phyloP scores from a whole-genome alignment of 2,797 vertebrate species.

The Ceryle rudis region DNA sequence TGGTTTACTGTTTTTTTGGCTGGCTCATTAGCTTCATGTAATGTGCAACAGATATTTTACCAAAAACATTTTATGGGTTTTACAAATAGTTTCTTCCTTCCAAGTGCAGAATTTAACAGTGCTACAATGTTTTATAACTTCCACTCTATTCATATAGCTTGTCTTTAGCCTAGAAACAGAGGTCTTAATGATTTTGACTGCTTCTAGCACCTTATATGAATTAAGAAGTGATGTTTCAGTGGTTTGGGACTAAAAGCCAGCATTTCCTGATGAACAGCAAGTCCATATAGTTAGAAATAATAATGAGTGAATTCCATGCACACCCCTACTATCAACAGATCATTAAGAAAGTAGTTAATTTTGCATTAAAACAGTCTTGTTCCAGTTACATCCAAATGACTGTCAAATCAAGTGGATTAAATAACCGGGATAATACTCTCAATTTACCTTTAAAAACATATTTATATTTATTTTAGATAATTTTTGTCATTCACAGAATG shows the following conservation, averaged over 20 bases:
- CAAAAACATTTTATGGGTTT: slow-evolving; percentile 64
- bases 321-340: slow-evolving; percentile 48
- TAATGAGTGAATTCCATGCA: slow-evolving; percentile 45
- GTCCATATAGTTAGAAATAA: slow-evolving; percentile 15
- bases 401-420: slow-evolving; percentile 28
- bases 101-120: slow-evolving; percentile 68
- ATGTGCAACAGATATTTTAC: slow-evolving; percentile 69
- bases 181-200: slow-evolving; percentile 58
- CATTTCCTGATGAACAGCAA: slow-evolving; percentile 55
- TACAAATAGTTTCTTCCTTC: slow-evolving; percentile 64
- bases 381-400: slow-evolving; percentile 8
- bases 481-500: slow-evolving; percentile 38
- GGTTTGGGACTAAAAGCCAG: slow-evolving; percentile 28
- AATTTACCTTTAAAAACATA: slow-evolving; percentile 18
- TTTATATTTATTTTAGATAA: slow-evolving; percentile 14
- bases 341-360: slow-evolving; percentile 54
- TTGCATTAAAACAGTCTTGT: slow-evolving; percentile 19
- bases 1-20: background rate
- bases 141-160: slow-evolving; percentile 21
- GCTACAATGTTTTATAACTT: slow-evolving; percentile 62
- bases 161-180: slow-evolving; percentile 55
- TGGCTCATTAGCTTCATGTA: slow-evolving; percentile 53
- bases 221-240: slow-evolving; percentile 57
- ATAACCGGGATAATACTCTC: slow-evolving; percentile 51
- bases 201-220: slow-evolving; percentile 26